These are phyloP conservation scores for Lomographa bimaculata DNA, from an alignment of 2,888 invertebrate species.

Conservation along the genomic window DNA sequence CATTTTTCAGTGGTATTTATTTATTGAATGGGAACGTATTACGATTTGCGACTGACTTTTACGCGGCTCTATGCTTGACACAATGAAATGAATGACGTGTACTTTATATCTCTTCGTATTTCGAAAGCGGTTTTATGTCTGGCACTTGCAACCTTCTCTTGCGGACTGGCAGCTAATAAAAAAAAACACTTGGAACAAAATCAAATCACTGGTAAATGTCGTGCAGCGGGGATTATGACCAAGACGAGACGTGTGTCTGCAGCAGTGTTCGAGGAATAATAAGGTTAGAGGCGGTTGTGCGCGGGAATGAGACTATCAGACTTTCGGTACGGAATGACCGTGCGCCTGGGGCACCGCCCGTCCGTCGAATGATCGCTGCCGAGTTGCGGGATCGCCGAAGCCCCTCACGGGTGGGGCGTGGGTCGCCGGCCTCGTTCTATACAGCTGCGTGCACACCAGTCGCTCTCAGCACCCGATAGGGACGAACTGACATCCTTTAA, in stretches of 20 bases:
- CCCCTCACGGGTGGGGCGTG: slow-evolving; percentile 54
- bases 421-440: slow-evolving; percentile 44
- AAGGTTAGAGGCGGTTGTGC: slow-evolving; percentile 16
- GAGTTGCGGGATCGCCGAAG: slow-evolving; percentile 35
- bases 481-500: slow-evolving; percentile 46
- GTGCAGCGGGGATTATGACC: slow-evolving; percentile 5
- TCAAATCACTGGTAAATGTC: slow-evolving; percentile 1
- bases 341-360: slow-evolving; percentile 33
- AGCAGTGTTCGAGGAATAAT: slow-evolving; percentile 9
- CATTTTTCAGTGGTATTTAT: too few species aligned
- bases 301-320: slow-evolving; percentile 1
- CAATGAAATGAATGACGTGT: slow-evolving; percentile 17
- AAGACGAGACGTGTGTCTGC: slow-evolving; percentile 23
- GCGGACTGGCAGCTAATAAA: slow-evolving; percentile 12
- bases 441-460: slow-evolving; percentile 43
- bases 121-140: slow-evolving; percentile 12
- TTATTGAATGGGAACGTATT: too few species aligned
- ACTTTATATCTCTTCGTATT: slow-evolving; percentile 3
- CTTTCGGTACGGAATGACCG: slow-evolving; percentile 8
- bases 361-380: slow-evolving; percentile 44
- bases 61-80: slow-evolving; percentile 5
- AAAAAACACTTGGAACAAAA: slow-evolving; percentile 21
- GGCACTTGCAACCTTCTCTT: slow-evolving; percentile 13
- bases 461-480: slow-evolving; percentile 55
- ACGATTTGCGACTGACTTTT: neutral